Evolutionary conservation across 2,797 vertebrate species (phyloP), one percentile per base, ranked within the genome.

Genomic region (Megaceryle alcyon): DNA sequence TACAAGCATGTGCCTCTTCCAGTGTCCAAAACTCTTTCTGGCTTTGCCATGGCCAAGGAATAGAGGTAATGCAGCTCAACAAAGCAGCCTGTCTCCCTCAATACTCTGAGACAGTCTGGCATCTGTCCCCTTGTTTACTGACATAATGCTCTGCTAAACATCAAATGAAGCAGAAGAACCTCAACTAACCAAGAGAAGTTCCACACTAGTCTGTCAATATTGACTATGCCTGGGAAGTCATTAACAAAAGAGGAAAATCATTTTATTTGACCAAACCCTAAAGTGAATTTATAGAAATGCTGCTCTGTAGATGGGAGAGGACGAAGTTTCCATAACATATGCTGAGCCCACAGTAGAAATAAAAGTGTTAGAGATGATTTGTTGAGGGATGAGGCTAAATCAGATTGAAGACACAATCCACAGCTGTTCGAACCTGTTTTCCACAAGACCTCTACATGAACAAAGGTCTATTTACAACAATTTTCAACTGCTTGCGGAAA

Each of bases 1-100:
- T 83, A 97, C 92, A 97, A 95, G 92, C 82, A 88, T 57, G 72
- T 93, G 90, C 90, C 93, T 97, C 94, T 85, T 96, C 89, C 96
- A 79, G 69, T 72, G 93, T 92, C 88, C 92, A 82, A 95, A 96
- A 86, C 49, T 71, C 95, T 91, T 57, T 96, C 95, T 96, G 93
- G 90, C 86, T 96, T 53, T 97, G 94, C 94, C 93, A 95, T 86
- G 91, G 94, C 92, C 93, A 76, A 95, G 66, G 89, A 96, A 91
- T 7, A 97, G 93, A 97, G 95, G 73, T 69, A 90, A 90, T 18
- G 17, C 82, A 93, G 81, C 76, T 49, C 95, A 93, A 80, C 94
- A 94, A 82, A 97, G 81, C 83, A 93, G 92, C 75, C 92, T 53
- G 41, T 53, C 84, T 86, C 81, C 90, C 68, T 46, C 21, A 93